These are phyloP conservation scores for Zaprionus bogoriensis DNA, from an alignment of 2,888 invertebrate species.

Conservation along the genomic window DNA sequence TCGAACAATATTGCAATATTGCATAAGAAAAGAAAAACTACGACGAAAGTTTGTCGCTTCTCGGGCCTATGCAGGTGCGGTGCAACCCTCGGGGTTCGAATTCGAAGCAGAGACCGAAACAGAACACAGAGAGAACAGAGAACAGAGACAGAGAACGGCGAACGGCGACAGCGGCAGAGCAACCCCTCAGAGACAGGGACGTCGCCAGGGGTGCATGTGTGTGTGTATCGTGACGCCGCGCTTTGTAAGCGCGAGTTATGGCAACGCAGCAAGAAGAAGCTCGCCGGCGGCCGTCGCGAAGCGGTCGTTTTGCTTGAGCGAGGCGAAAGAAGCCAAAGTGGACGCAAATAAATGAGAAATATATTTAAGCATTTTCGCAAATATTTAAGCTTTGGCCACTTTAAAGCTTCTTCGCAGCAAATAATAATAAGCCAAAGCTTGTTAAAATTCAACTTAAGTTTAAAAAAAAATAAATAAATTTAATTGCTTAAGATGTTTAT, in stretches of 20 bases:
- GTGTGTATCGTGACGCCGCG: not conserved
- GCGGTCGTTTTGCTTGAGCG: not conserved
- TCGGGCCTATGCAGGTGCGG: constrained; percentile 38
- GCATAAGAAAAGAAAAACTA: constrained; percentile 35
- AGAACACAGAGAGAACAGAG: too few species aligned
- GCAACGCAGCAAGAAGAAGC: not conserved
- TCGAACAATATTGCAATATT: constrained; percentile 26
- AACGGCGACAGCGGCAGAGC: not conserved
- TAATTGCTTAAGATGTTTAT: too few species aligned
- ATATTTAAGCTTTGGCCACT: too few species aligned
- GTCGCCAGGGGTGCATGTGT: not conserved
- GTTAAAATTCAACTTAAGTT: too few species aligned
- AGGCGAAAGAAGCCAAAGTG: not conserved
- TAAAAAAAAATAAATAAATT: too few species aligned
- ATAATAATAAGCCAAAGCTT: too few species aligned
- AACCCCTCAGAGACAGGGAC: not conserved
- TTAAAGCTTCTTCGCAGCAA: too few species aligned
- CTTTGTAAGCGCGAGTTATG: not conserved
- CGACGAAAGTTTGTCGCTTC: constrained; percentile 26
- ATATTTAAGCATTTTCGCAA: too few species aligned
- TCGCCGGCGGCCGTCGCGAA: not conserved
- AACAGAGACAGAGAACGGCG: constrained; percentile 17
- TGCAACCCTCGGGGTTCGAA: constrained; percentile 41
- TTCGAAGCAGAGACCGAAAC: constrained; percentile 25
- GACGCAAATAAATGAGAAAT: not conserved